Percentiles rank a stretch among this genome's conserved stretches.
Evolutionary conservation across 2,113 vertebrate genomes (phyloP).

Genomic region (Phocoena sinus): DNA sequence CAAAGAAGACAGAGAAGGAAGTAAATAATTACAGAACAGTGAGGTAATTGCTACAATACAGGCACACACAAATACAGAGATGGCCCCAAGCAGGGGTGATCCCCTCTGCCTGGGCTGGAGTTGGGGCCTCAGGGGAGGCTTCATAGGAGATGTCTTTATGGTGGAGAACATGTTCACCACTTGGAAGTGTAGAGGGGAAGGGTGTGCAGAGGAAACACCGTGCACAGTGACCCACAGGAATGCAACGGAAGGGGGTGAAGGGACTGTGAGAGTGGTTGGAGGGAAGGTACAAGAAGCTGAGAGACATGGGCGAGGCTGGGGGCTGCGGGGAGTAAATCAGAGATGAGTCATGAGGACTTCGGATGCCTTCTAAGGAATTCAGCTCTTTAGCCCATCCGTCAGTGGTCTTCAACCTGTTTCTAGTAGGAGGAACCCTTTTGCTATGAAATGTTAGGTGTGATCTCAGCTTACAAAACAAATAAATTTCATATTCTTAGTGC

Average conservation of each 20-base stretch:
- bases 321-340: too few relatives aligned
- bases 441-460: not conserved
- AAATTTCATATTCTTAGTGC: not conserved
- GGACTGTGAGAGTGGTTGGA: not conserved
- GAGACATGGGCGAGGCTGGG: not conserved
- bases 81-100: not conserved
- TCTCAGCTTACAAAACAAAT: not conserved
- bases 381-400: not conserved
- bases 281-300: not conserved
- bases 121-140: not conserved
- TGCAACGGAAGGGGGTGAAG: not conserved
- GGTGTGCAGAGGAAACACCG: not conserved
- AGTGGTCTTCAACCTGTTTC: not conserved
- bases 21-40: not conserved
- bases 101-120: not conserved
- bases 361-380: not conserved
- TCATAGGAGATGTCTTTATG: not conserved
- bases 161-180: not conserved
- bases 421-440: not conserved
- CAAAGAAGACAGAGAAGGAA: not conserved
- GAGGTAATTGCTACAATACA: not conserved
- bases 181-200: not conserved
- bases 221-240: not conserved
- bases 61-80: not conserved
- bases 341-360: not conserved